These are phyloP conservation scores for Penelope pileata DNA, from an alignment of 2,113 vertebrate genomes.

Conservation along the genomic window DNA sequence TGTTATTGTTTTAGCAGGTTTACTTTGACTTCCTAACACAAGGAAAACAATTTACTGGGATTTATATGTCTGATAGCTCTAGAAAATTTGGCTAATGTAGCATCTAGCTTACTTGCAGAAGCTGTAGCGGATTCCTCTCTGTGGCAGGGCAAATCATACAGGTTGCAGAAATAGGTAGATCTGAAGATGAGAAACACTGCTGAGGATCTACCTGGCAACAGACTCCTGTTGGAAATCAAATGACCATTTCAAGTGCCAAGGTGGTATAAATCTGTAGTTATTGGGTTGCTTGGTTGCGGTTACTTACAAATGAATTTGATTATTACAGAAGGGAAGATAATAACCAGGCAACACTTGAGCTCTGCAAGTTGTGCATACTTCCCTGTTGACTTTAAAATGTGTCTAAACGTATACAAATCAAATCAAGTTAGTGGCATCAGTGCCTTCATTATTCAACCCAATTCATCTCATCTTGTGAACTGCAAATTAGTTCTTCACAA, in stretches of 20 bases:
- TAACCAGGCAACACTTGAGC: constrained; percentile 14
- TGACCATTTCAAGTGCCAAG: background rate
- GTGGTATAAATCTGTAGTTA: background rate
- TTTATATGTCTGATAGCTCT: background rate
- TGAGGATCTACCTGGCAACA: constrained; percentile 2
- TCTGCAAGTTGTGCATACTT: background rate
- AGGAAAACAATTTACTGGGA: constrained; percentile 7
- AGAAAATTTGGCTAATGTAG: background rate
- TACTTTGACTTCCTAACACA: background rate
- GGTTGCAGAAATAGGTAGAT: background rate
- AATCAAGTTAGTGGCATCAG: constrained; percentile 3
- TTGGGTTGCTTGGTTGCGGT: background rate
- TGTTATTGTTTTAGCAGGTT: background rate
- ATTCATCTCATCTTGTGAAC: background rate
- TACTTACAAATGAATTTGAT: constrained; percentile 26
- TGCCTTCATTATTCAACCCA: constrained; percentile 3
- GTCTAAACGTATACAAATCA: constrained; percentile 36
- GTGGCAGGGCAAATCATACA: background rate
- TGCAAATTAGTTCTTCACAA: constrained; percentile 10
- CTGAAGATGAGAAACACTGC: background rate
- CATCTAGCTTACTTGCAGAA: constrained; percentile 9
- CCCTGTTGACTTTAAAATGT: constrained; percentile 14
- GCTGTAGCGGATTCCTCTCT: constrained; percentile 7
- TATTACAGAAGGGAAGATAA: constrained; percentile 25
- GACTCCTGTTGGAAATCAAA: background rate